Evolutionary conservation across 35 echinoderm and acorn worm species (phyloP), one percentile per base, ranked within the genome.

Genomic region (Lytechinus pictus): DNA sequence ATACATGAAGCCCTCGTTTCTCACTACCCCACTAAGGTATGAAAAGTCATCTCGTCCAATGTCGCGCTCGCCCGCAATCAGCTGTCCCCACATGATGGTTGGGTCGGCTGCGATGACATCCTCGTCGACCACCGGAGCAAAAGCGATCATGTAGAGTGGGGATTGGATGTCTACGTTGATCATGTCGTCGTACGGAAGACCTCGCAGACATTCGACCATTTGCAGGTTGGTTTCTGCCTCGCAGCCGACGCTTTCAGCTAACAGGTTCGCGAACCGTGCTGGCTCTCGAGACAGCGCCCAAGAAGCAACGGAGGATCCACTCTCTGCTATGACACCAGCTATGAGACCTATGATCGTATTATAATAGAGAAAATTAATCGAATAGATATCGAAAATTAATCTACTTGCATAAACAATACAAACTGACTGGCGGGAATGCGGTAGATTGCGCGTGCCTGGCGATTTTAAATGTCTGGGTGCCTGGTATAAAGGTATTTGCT

Each of bases 101-200:
- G 98, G 98, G 16, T 97, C 94, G 13, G 97, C 96, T 2, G 94
- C 57, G 8, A 99, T 96, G 9, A 99, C n/a, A 66, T 92, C 92
- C 9, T 96, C 97, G 89, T 99, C 98, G 9, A 99, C 54, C 9
- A 98, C 97, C 0, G 98, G 98, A 6, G 95, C 96, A 60, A 99
- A 99, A 27, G 98, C 97, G 54, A 95, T 54, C 53, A 96, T 97
- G 60, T 97, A 99, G 19, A 99, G 95, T 27, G 98, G 98, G 1
- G 96, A 92, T 51, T 95, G 94, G 87, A 99, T 66, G 60, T 98
- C 94, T 1, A 96, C 54, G 19, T 94, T 86, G n/a, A 97, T 52
- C 3, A 99, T 94, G 10, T 95, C 94, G 10, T 19, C 54, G 19
- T 61, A 87, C 3, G 94, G 92, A 52, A 97, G 86, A 29, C 96